Base-by-base conservation (phyloP, 2,797 vertebrate genomes). In the Otolemur crassicaudatus region DNA sequence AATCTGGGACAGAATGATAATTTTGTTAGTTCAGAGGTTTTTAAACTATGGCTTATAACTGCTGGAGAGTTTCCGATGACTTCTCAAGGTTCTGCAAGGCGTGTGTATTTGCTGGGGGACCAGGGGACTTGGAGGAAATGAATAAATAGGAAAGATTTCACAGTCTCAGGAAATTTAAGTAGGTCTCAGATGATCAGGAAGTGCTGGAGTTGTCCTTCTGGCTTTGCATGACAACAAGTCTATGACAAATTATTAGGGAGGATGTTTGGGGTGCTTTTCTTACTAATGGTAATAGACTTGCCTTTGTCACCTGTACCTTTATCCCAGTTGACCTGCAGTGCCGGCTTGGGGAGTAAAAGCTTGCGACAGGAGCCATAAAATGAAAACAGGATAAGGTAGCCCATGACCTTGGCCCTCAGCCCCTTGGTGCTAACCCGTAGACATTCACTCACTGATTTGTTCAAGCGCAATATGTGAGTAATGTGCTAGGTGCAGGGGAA, bases 1-100 rank as follows among this genome's bases (percentile, higher is more conserved):
- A 97, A 97, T 96, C 96, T 97, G 96, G 96, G 97, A 83, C 87
- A 0, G 97, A 97, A 97, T 96, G 96, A 97, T 97, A 97, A 97
- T 97, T 97, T 94, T 96, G 87, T 94, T 93, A 97, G 96, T 97
- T 96, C 96, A 95, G 96, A 97, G 94, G 88, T 94, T 97, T 94
- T 93, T 49, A 67, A 96, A 97, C 95, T 91, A 63, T 96, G 84
- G 90, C 81, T 98, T 67, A 70, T 95, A 95, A 96, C 43, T 92
- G 95, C 93, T 89, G 56, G 40, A 88, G 70, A 94, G 79, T 95
- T 97, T 97, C 84, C 4, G 11, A 93, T 90, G 88, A 94, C 90
- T 97, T 95, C 90, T 83, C 96, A 60, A 85, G 72, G 94, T 82
- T 96, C 63, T 93, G 84, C 60, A 58, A 96, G 40, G 87, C 40